These are phyloP conservation scores for Hypercompe scribonia DNA, from an alignment of 2,888 invertebrate species.

Conservation along the genomic window DNA sequence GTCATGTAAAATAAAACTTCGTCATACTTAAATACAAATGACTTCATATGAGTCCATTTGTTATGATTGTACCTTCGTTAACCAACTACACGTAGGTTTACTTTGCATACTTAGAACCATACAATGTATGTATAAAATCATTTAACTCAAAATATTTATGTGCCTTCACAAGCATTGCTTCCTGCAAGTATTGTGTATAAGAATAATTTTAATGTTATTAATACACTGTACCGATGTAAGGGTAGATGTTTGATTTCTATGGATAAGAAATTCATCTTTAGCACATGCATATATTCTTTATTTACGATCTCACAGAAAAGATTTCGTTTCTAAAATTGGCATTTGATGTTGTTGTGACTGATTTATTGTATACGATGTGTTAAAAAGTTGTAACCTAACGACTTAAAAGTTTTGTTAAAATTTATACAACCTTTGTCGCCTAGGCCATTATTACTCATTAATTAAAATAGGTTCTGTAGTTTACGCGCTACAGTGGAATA, in stretches of 20 bases:
- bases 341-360: too few species aligned
- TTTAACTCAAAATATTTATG: conserved; percentile 27
- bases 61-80: conserved; percentile 2
- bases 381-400: background rate
- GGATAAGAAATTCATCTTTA: background rate
- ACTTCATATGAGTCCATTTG: conserved; percentile 7
- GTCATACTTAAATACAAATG: background rate
- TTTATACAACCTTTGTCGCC: too few species aligned
- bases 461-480: too few species aligned
- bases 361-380: background rate
- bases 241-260: background rate
- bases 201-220: conserved; percentile 27
- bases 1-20: background rate
- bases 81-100: background rate
- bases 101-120: background rate
- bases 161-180: conserved; percentile 14
- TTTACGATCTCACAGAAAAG: background rate
- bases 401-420: too few species aligned
- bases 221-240: background rate
- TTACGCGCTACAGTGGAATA: too few species aligned
- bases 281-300: background rate
- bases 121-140: background rate
- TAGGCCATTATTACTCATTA: too few species aligned
- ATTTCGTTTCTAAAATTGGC: background rate
- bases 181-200: conserved; percentile 24